Evolutionary conservation across 2,888 invertebrate species (phyloP), one percentile per base, ranked within the genome.

Genomic region (Bombylius discolor): DNA sequence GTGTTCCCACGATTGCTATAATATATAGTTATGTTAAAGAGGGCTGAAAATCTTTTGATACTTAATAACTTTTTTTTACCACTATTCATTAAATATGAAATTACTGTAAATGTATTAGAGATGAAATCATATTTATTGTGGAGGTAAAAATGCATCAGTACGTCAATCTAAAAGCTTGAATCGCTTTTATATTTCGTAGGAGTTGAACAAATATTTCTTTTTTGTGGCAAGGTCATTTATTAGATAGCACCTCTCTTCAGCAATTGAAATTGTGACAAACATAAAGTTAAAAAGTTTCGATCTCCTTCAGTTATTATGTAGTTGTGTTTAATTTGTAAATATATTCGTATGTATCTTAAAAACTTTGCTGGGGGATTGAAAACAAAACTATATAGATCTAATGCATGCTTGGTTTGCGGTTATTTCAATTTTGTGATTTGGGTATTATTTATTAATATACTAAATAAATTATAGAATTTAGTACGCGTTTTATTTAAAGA

Each of bases 171-270:
- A 7, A 36, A 23, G 23, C 23, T 36, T 7, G 34, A 1, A 36
- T 36, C 2, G 8, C 34, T 7, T 8, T 42, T 8, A 23, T 23
- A 42, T 42, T 42, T 11, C 11, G 46, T 55, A 47, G 44, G 52
- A 56, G 42, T 52, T 56, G 51, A 14, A 47, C 11, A 14, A 47
- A 47, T 23, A 14, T 23, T 23, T 23, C 4, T 32, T 39, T 55
- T 55, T 56, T 52, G 55, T 56, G 55, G 58, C 58, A 59, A 59
- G 59, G 59, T 58, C 58, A 45, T 59, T 55, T 52, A 23, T 23
- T 23, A 23, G 1, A 23, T 23, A 23, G 23, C 23, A 23, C 23
- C 23, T 23, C 23, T 23, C 23, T 23, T 23, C 23, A 23, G 23
- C 1, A 23, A 23, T 23, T 23, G 23, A 23, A 23, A 23, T 23